Evolutionary conservation across 64 coral and sea anemone genomes (phyloP).

Genomic region (Stichodactyla mertensii): DNA sequence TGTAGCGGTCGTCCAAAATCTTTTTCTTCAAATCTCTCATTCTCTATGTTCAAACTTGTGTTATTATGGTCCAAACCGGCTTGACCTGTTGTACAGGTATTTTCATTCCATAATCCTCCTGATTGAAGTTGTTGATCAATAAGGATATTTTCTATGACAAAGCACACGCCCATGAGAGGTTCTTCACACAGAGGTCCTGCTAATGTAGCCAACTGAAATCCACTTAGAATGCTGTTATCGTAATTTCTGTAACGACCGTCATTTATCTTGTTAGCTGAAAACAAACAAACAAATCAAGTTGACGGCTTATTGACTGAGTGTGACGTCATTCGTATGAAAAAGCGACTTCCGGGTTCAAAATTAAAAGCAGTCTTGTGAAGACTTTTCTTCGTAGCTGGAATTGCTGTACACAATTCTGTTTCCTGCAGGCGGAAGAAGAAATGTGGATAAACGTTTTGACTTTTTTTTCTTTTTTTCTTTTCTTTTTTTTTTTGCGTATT

Average conservation of each 20-base stretch:
- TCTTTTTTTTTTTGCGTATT: no score
- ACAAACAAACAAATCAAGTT: not conserved
- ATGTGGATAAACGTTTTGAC: no score
- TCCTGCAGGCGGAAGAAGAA: no score
- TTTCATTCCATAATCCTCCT: not conserved
- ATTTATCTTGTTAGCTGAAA: not conserved
- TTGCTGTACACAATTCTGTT: no score
- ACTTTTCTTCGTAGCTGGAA: no score
- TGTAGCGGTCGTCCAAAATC: not conserved
- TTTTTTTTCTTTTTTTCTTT: no score
- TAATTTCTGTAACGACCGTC: slow-evolving; percentile 42
- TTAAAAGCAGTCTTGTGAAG: no score
- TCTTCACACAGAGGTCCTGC: slow-evolving; percentile 89
- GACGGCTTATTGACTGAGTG: not conserved
- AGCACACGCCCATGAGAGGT: slow-evolving; percentile 96
- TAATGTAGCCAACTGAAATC: slow-evolving; percentile 83
- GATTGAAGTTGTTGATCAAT: slow-evolving; percentile 24
- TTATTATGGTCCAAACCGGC: not conserved
- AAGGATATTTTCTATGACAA: slow-evolving; percentile 77
- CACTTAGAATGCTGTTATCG: slow-evolving; percentile 89
- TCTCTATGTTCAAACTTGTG: not conserved
- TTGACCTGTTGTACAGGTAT: not conserved
- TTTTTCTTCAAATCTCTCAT: not conserved
- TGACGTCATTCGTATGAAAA: no score
- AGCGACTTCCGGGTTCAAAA: no score